Conservation (phyloP, 2,797 vertebrate genomes). For the Tadarida brasiliensis region DNA sequence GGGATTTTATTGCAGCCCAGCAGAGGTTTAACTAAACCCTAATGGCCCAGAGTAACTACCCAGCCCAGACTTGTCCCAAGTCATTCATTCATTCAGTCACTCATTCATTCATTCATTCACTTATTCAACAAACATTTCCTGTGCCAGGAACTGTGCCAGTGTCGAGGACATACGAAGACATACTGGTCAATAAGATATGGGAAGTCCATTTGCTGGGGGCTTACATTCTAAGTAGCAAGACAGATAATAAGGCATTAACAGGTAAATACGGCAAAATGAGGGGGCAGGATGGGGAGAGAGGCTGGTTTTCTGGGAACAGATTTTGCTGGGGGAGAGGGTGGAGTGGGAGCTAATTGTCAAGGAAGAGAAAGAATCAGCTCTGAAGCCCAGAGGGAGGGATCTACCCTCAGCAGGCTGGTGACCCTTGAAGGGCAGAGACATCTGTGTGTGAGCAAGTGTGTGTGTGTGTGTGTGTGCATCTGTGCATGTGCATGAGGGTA, state of each 20-base stretch:
- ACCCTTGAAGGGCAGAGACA: background rate
- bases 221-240: background rate
- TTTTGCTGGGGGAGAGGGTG: background rate
- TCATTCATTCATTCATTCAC: background rate
- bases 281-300: background rate
- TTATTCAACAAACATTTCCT: background rate
- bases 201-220: too few species aligned
- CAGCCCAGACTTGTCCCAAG: background rate
- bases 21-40: too few species aligned
- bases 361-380: background rate
- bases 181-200: fast-evolving
- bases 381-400: background rate
- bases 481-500: too few species aligned
- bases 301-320: background rate
- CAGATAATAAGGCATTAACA: background rate
- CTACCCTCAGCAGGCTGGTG: background rate
- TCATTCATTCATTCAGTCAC: too few species aligned
- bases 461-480: background rate
- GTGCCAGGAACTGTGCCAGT: background rate
- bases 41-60: fast-evolving
- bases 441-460: background rate
- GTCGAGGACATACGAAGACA: fast-evolving
- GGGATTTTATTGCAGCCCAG: background rate
- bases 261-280: background rate
- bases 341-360: too few species aligned